These are phyloP conservation scores for Hesperophylax magnus DNA, from an alignment of 1,140 invertebrate species.

Conservation along the genomic window DNA sequence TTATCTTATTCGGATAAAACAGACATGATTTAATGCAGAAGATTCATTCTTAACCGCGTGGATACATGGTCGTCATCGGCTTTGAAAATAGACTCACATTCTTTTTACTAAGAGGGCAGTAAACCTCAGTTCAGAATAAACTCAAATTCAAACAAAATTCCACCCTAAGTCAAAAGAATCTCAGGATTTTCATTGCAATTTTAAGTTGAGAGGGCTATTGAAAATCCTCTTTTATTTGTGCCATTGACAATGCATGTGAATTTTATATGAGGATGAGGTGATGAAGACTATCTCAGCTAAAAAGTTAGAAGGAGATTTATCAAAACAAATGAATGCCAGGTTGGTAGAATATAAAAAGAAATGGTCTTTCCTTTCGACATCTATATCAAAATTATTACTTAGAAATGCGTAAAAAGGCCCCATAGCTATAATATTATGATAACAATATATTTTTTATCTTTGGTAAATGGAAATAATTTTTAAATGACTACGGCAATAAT, in stretches of 20 bases:
- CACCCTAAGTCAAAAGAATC: no score
- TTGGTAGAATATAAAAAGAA: conserved; percentile 40
- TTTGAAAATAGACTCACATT: conserved; percentile 56
- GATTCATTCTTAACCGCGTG: conserved; percentile 30
- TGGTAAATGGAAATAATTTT: background rate
- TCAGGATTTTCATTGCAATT: background rate
- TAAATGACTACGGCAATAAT: conserved; percentile 22
- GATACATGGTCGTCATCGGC: conserved; percentile 57
- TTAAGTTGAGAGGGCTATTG: background rate
- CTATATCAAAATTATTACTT: background rate
- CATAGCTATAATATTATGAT: no score
- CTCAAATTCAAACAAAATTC: background rate
- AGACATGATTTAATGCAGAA: conserved; percentile 55
- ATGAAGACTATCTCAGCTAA: background rate
- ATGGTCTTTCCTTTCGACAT: conserved; percentile 7
- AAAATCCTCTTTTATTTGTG: background rate
- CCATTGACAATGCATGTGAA: background rate
- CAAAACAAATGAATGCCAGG: conserved; percentile 53
- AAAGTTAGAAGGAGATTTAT: conserved; percentile 53
- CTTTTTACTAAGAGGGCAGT: conserved; percentile 46
- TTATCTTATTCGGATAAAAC: conserved; percentile 20
- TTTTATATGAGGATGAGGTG: background rate
- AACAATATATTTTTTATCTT: background rate
- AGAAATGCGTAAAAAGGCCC: background rate
- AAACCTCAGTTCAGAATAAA: conserved; percentile 32